Evolutionary conservation across 2,888 invertebrate genomes (phyloP).

Genomic region (Alloplasta piceator): DNA sequence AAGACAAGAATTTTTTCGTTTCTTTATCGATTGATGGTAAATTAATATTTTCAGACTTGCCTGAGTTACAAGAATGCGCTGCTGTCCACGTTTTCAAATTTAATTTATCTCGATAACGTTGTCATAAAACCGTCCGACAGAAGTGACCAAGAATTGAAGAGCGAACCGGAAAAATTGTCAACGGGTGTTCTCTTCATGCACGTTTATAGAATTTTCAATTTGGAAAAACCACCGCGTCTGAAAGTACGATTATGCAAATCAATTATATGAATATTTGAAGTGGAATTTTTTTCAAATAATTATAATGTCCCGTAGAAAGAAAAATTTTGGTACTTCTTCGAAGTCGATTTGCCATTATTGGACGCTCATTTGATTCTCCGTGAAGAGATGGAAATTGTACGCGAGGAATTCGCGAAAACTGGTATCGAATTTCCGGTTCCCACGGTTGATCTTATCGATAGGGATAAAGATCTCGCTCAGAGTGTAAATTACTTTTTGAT

Average conservation of each 20-base stretch:
- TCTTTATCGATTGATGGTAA: neutral
- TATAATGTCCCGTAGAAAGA: conserved; percentile 30
- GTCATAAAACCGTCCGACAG: conserved; percentile 82
- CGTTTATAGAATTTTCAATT: conserved; percentile 84
- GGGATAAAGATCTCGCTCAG: conserved; percentile 26
- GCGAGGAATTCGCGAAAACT: conserved; percentile 58
- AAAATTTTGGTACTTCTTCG: conserved; percentile 77
- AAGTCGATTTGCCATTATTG: conserved; percentile 85
- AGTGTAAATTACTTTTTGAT: conserved; percentile 14
- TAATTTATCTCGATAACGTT: conserved; percentile 85
- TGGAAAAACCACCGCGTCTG: conserved; percentile 85
- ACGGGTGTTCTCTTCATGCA: conserved; percentile 84
- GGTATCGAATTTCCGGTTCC: conserved; percentile 43
- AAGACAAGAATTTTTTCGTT: conserved; percentile 1
- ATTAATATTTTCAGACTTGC: conserved; percentile 81
- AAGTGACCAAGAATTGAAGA: conserved; percentile 44
- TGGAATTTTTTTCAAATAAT: neutral
- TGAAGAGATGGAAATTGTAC: conserved; percentile 62
- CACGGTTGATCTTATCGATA: conserved; percentile 4
- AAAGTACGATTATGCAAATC: conserved; percentile 78
- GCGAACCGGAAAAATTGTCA: conserved; percentile 80
- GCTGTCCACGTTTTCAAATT: conserved; percentile 81
- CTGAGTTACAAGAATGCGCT: conserved; percentile 84
- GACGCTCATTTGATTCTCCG: conserved; percentile 81
- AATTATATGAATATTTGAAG: neutral